Evolutionary conservation across 2,113 vertebrate species (phyloP), one percentile per base, ranked within the genome.

Genomic region (Illadopsis cleaveri): DNA sequence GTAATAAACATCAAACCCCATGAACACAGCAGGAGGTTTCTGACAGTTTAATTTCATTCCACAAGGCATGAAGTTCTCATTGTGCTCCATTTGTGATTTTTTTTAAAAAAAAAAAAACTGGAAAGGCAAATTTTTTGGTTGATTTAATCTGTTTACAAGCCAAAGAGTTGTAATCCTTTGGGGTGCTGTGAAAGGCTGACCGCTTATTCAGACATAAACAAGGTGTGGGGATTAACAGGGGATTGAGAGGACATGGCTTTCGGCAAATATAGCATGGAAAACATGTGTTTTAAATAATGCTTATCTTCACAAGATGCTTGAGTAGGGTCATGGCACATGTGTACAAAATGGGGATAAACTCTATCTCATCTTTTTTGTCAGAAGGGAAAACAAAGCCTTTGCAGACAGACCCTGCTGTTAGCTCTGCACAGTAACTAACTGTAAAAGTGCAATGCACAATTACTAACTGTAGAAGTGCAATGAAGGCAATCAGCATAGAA

Each of bases 1-100:
- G 23, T 81, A 93, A 90, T 42, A 82, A 94, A 72, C 51, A 80
- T 91, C 56, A 68, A 90, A 86, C 40, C 44, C 60, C 38, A 35
- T 53, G 44, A 92, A 90, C 31, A 10, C 1, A 6, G 62, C 92
- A 95, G 76, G 76, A 90, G 31, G 31, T 21, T 94, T 48, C 80
- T 86, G 90, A 60, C 82, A 79, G 31, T 75, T 90, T 86, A 85
- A 90, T 94, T 95, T 73, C 86, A 78, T 92, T 96, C 72, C 80
- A 76, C 64, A 79, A 92, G 47, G 44, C 77, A 53, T 71, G 57
- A 92, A 77, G n/a, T 64, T 93, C 56, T 83, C 48, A 83, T 78
- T 93, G 85, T 71, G 56, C 23, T 93, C 47, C 1, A 12, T 50
- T 88, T 24, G 2, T 56, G 37, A 9, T 73, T 27, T 33, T 80